Base-by-base conservation (phyloP, 2,113 vertebrate genomes). In the Nerophis ophidion region DNA sequence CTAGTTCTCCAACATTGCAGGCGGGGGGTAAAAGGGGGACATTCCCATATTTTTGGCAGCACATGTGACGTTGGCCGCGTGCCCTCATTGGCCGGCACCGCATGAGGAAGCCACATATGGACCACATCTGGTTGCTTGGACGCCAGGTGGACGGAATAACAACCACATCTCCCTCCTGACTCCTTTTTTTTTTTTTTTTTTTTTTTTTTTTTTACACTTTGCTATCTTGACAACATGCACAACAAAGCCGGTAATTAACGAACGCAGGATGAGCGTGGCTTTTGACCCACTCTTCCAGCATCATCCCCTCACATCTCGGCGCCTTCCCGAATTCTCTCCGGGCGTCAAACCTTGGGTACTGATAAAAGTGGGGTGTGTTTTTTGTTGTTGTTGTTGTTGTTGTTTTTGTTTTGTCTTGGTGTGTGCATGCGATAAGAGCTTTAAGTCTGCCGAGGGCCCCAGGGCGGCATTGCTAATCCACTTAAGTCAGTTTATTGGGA, bases 401-500 rank as follows among this genome's bases (percentile, higher is more conserved):
- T 55, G 16, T 55, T 14, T 48, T 48, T 51, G 49, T 51, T 80
- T 81, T 79, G 74, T 86, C 82, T 84, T n/a, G 61, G 79, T 85
- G 76, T 65, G 68, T 80, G 74, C 84, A 72, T 80, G 76, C 68
- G 76, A 84, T 86, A 79, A 80, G 75, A 80, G 75, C 61, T 67
- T 76, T 65, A 82, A 82, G 74, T 79, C 66, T 71, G 66, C 51
- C 53, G 55, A 85, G 70, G 72, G 70, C 82, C 77, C 61, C 54
- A 49, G 79, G 82, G 73, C 66, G 74, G 70, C 80, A 82, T 76
- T 72, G 73, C 76, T 82, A 88, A 86, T 85, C 82, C 82, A 86
- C 79, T 86, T 77, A 84, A 84, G 74, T 76, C 73, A 77, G 65
- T 84, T 83, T 87, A 77, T 81, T 82, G 76, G 76, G 75, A 79